Conservation (phyloP, 2,797 vertebrate genomes). For the Sebastes steindachneri region DNA sequence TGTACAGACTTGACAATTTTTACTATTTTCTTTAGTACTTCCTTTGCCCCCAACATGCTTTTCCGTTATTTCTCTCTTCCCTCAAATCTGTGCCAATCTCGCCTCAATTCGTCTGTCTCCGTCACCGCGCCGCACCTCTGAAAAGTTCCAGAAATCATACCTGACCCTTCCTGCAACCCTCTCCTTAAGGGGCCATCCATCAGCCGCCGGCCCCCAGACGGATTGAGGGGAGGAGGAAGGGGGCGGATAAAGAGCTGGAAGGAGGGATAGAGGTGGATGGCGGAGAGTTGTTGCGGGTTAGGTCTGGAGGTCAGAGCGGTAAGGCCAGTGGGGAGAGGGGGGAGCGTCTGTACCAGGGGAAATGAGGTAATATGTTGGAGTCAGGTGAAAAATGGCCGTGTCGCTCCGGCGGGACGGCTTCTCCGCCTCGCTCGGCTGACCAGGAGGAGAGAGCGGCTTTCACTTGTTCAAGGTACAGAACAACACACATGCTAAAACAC, state of each 20-base stretch:
- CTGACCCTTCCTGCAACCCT: conserved; percentile 55
- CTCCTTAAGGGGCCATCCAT: conserved; percentile 70
- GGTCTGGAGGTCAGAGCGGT: conserved; percentile 57
- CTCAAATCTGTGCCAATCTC: conserved; percentile 44
- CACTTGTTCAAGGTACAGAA: background rate
- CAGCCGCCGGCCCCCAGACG: conserved; percentile 43
- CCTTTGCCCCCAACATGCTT: conserved; percentile 19
- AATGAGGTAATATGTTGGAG: conserved; percentile 65
- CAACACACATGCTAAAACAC: background rate
- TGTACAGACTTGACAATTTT: conserved; percentile 41
- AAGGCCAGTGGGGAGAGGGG: conserved; percentile 19
- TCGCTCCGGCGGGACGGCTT: conserved; percentile 26
- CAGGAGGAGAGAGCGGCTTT: conserved; percentile 21
- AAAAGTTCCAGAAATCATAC: conserved; percentile 52
- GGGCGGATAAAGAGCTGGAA: conserved; percentile 36
- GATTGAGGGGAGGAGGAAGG: conserved; percentile 30
- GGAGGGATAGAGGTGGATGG: conserved; percentile 48
- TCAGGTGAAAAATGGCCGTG: conserved; percentile 70
- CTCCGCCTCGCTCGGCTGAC: conserved; percentile 21
- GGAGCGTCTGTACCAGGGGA: conserved; percentile 38
- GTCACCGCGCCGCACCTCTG: background rate
- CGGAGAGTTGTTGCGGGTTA: conserved; percentile 30
- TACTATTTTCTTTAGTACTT: conserved; percentile 20
- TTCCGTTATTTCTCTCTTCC: conserved; percentile 20
- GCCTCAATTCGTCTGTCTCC: conserved; percentile 37